Conservation (phyloP, 2,797 vertebrate genomes). For the Mus spretus region DNA sequence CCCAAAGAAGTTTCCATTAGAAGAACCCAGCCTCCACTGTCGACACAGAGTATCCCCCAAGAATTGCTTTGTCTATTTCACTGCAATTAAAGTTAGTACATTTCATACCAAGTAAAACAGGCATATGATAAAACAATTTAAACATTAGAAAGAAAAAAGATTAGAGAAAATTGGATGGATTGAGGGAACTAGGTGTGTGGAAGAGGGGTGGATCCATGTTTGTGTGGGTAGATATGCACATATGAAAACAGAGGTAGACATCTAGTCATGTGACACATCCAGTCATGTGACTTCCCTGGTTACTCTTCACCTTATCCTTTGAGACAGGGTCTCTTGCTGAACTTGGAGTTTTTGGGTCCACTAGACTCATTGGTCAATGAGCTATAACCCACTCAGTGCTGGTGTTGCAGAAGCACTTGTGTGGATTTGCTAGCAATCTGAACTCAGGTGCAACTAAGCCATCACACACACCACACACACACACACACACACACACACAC, state of each 20-base stretch:
- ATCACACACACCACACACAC: neutral
- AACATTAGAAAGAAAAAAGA: neutral
- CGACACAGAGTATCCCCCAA: slow-evolving; percentile 10
- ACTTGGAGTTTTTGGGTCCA: neutral
- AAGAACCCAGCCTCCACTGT: slow-evolving; percentile 61
- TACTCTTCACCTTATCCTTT: neutral
- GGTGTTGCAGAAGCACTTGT: neutral
- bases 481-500: too few relatives aligned
- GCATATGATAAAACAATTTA: slow-evolving; percentile 3
- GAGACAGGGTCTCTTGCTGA: neutral
- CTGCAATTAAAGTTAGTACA: slow-evolving; percentile 39
- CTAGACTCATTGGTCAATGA: neutral
- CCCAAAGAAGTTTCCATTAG: slow-evolving; percentile 34
- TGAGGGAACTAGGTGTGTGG: neutral
- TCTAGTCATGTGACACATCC: neutral
- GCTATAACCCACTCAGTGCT: neutral
- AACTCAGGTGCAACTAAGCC: neutral
- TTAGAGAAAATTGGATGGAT: neutral
- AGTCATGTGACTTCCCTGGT: neutral
- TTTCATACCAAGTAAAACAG: neutral
- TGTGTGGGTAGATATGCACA: neutral
- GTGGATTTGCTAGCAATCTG: neutral
- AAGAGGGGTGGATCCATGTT: neutral
- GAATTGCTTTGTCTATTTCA: neutral
- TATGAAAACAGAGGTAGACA: neutral